Percentiles rank a stretch among this genome's conserved stretches.
phyloP scores from a whole-genome alignment of 37 sponge, comb jelly and placozoan species.

The Crambe crambe region DNA sequence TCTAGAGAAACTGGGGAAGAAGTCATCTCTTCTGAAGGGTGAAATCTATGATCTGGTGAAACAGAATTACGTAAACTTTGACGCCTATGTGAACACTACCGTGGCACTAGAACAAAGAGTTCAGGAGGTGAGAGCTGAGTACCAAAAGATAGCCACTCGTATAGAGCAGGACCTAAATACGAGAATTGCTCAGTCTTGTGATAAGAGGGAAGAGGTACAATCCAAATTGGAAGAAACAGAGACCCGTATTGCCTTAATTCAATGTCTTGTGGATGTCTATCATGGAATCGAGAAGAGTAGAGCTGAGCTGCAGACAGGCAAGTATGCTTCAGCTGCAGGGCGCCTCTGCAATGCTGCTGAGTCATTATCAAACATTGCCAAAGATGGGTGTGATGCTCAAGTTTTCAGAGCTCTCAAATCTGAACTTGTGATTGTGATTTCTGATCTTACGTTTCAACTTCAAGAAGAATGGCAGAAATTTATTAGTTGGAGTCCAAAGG shows the following conservation, averaged over 20 bases:
- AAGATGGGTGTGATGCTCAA: constrained; percentile 49
- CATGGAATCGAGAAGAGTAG: constrained; percentile 13
- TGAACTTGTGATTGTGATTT: constrained; percentile 9
- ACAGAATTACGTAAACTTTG: constrained; percentile 44
- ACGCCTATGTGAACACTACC: constrained; percentile 30
- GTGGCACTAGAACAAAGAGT: constrained; percentile 17
- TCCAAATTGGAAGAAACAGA: constrained; percentile 24
- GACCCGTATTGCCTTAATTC: constrained; percentile 29
- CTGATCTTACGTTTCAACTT: constrained; percentile 12
- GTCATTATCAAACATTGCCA: not conserved
- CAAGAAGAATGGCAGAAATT: constrained; percentile 50
- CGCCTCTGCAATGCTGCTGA: not conserved
- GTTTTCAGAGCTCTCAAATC: constrained; percentile 44
- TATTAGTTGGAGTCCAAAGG: constrained; percentile 48
- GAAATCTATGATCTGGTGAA: constrained; percentile 45
- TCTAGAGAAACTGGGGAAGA: constrained; percentile 43
- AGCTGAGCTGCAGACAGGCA: constrained; percentile 7
- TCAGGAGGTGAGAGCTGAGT: constrained; percentile 35
- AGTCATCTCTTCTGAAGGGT: constrained; percentile 28
- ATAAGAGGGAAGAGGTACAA: constrained; percentile 49
- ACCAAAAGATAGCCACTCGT: constrained; percentile 17
- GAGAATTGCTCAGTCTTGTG: constrained; percentile 21
- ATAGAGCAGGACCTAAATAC: constrained; percentile 39
- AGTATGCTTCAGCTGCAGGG: constrained; percentile 21
- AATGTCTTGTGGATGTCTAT: constrained; percentile 23